These are phyloP conservation scores for Chironomus riparius DNA, from an alignment of 2,888 invertebrate species.

Conservation along the genomic window DNA sequence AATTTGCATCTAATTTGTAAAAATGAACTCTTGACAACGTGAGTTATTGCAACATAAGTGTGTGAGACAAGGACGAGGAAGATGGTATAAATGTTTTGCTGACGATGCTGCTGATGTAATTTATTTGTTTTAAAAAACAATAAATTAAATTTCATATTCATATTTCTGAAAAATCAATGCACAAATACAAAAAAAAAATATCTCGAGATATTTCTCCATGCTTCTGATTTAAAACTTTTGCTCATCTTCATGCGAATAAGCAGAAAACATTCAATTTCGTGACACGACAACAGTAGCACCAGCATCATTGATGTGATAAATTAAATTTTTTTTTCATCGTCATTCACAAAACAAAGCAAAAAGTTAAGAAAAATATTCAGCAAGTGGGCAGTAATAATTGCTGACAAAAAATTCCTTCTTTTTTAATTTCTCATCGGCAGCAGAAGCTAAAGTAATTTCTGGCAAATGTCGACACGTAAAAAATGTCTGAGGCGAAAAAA, in stretches of 20 bases:
- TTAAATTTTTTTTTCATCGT: neutral
- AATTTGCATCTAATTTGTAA: neutral
- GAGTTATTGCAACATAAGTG: neutral
- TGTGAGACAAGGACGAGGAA: neutral
- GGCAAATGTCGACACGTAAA: conserved; percentile 2
- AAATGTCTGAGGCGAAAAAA: neutral
- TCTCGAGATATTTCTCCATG: neutral
- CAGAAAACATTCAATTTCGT: neutral
- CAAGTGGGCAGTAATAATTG: conserved; percentile 10
- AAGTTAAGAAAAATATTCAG: neutral
- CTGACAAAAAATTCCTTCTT: neutral
- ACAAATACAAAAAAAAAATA: no score
- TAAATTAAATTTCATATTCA: neutral
- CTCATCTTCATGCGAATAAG: neutral
- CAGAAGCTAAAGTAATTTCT: neutral
- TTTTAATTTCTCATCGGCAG: neutral
- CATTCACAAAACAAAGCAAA: neutral
- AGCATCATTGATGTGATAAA: conserved; percentile 1
- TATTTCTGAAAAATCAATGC: no score
- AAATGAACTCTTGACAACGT: neutral
- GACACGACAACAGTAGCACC: neutral
- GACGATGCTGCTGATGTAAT: neutral
- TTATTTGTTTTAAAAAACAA: neutral
- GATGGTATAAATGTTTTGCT: neutral
- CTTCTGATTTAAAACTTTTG: neutral